Evolutionary conservation across 2,888 invertebrate genomes (phyloP).

Genomic region (Copidosoma aretas): DNA sequence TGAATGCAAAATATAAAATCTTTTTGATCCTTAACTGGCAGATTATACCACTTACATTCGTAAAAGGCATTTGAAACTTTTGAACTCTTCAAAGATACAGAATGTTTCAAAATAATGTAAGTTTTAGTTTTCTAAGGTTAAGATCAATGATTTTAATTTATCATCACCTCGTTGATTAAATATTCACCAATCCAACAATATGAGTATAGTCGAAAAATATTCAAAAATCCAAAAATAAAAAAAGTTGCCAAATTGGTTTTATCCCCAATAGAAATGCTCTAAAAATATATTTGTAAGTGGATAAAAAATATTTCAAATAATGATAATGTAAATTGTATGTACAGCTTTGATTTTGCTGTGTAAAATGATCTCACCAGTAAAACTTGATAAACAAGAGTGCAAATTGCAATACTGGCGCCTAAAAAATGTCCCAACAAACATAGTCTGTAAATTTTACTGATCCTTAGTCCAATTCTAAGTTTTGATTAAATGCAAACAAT

Average conservation of each 20-base stretch:
- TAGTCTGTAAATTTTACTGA: constrained; percentile 27
- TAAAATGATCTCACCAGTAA: constrained; percentile 30
- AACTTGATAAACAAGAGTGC: constrained; percentile 42
- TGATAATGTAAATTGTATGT: background rate
- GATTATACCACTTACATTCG: constrained; percentile 34
- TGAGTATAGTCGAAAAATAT: constrained; percentile 39
- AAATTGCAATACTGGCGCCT: constrained; percentile 38
- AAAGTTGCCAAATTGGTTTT: constrained; percentile 40
- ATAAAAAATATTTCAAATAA: background rate
- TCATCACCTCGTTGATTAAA: constrained; percentile 41
- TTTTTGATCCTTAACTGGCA: constrained; percentile 29
- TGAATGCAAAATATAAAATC: constrained; percentile 29
- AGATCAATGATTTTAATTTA: background rate
- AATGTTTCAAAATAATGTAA: background rate
- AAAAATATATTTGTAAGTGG: background rate
- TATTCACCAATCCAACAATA: constrained; percentile 42
- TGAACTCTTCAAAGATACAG: constrained; percentile 21
- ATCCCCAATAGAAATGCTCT: constrained; percentile 37
- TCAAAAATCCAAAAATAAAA: constrained; percentile 41
- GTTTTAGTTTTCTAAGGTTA: background rate
- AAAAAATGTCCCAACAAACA: constrained; percentile 41
- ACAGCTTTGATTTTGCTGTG: background rate
- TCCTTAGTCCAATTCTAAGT: constrained; percentile 35
- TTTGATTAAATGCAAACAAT: too few relatives aligned
- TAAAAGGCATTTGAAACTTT: constrained; percentile 36